Evolutionary conservation across 2,888 invertebrate species (phyloP).

Genomic region (Nephrotoma guestfalica): DNA sequence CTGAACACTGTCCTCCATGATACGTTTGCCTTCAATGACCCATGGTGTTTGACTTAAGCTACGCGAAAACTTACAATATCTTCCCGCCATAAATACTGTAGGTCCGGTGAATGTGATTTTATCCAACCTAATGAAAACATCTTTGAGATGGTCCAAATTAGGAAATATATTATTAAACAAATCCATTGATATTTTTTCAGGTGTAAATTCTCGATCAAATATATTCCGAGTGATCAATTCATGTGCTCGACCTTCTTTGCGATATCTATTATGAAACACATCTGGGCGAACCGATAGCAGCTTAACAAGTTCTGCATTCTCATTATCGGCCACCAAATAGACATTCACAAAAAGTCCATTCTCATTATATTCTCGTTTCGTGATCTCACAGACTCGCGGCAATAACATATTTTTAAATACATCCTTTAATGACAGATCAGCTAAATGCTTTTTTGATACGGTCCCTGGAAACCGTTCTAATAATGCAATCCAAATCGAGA

Average conservation of each 20-base stretch:
- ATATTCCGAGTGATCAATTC: slow-evolving; percentile 49
- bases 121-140: slow-evolving; percentile 25
- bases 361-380: slow-evolving; percentile 40
- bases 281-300: slow-evolving; percentile 27
- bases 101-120: slow-evolving; percentile 25
- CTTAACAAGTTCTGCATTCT: slow-evolving; percentile 42
- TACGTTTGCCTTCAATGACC: slow-evolving; percentile 63
- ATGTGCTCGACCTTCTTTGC: slow-evolving; percentile 12
- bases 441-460: slow-evolving; percentile 11
- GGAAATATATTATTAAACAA: slow-evolving; percentile 30
- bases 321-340: slow-evolving; percentile 34
- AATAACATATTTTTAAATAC: slow-evolving; percentile 64
- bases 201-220: slow-evolving; percentile 40
- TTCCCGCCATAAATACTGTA: slow-evolving; percentile 27
- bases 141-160: slow-evolving; percentile 22
- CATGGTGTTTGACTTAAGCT: slow-evolving; percentile 88
- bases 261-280: slow-evolving; percentile 4
- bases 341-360: slow-evolving; percentile 35
- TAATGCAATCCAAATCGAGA: slow-evolving; percentile 44
- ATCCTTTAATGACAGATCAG: slow-evolving; percentile 52
- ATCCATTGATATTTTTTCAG: slow-evolving; percentile 34
- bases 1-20: slow-evolving; percentile 78
- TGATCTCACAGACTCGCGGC: slow-evolving; percentile 37
- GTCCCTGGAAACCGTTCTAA: slow-evolving; percentile 26
- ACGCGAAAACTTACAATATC: slow-evolving; percentile 76